phyloP scores from a whole-genome alignment of 1,140 invertebrate genomes.

The Andrena cerasifolii region DNA sequence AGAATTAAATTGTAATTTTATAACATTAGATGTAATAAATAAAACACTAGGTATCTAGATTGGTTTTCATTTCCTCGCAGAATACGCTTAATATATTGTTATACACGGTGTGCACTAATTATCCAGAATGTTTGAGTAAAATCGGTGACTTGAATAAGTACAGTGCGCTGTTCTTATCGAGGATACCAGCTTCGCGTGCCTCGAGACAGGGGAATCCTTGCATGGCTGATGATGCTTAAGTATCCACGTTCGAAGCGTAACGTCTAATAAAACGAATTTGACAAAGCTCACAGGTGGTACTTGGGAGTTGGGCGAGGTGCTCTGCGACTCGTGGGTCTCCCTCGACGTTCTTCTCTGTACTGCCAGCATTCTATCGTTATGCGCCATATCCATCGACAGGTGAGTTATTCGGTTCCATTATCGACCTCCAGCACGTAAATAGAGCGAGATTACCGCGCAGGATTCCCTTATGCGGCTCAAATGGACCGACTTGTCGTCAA shows the following conservation, averaged over 20 bases:
- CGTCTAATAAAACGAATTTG: slow-evolving; percentile 44
- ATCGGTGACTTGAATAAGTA: too few relatives aligned
- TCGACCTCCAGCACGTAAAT: slow-evolving; percentile 54
- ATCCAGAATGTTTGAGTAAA: too few relatives aligned
- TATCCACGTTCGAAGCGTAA: slow-evolving; percentile 22
- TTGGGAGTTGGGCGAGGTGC: slow-evolving; percentile 90
- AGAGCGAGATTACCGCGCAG: slow-evolving; percentile 48
- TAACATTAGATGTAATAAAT: too few relatives aligned
- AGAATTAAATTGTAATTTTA: too few relatives aligned
- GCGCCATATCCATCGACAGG: slow-evolving; percentile 92
- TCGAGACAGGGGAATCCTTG: background rate
- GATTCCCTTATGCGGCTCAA: slow-evolving; percentile 2
- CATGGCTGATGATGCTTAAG: background rate
- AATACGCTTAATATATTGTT: too few relatives aligned
- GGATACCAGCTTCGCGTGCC: too few relatives aligned
- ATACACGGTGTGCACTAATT: too few relatives aligned
- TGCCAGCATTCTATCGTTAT: slow-evolving; percentile 90
- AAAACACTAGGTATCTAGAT: too few relatives aligned
- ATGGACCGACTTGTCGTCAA: slow-evolving; percentile 12
- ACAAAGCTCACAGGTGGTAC: slow-evolving; percentile 83
- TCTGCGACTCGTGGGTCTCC: slow-evolving; percentile 96
- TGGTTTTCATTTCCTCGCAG: too few relatives aligned
- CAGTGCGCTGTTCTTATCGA: too few relatives aligned
- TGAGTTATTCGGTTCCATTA: slow-evolving; percentile 61
- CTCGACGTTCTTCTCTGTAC: slow-evolving; percentile 97